Base-by-base conservation (phyloP, 2,113 vertebrate species). In the Caretta caretta region DNA sequence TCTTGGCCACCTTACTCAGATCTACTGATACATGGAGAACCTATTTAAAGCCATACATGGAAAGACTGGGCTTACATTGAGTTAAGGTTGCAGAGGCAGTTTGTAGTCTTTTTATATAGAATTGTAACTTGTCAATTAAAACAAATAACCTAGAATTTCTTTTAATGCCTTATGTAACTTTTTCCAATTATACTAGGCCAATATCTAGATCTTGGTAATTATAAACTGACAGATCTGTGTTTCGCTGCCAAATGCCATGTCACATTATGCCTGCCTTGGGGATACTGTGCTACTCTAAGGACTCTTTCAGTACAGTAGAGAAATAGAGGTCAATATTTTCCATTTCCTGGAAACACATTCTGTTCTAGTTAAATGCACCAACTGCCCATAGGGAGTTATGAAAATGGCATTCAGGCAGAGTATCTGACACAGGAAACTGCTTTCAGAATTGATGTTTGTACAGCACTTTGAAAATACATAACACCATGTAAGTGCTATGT, bases 341-440 rank as follows among this genome's bases (percentile, higher is more conserved):
- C 94, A 96, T 96, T 97, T 98, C 96, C 97, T 97, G 96, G 95
- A 96, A 98, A 87, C 92, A 75, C 85, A 86, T 97, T 97, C 65
- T 96, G 79, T 93, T 94, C 93, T 92, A 90, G 79, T 97, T 94
- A 80, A 13, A 91, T 97, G 97, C 89, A 96, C 56, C 93, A 90
- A 56, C 90, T 92, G 69, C 96, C 96, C 95, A 86, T 90, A 85
- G 96, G 97, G 97, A 97, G 78, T 96, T 96, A 97, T 83, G 96
- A 92, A 97, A 97, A 96, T 90, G 95, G 83, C 83, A 94, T 93
- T 97, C 0, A 0, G 84, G 95, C 95, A 96, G 92, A 95, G 95
- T 95, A 97, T 97, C 90, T 96, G 92, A 96, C 94, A 90, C 93
- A 96, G 96, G 97, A 97, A 97, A 91, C 95, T 96, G 51, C 87